Conservation (phyloP, 2,888 invertebrate genomes). For the Drosophila atroscutellata region DNA sequence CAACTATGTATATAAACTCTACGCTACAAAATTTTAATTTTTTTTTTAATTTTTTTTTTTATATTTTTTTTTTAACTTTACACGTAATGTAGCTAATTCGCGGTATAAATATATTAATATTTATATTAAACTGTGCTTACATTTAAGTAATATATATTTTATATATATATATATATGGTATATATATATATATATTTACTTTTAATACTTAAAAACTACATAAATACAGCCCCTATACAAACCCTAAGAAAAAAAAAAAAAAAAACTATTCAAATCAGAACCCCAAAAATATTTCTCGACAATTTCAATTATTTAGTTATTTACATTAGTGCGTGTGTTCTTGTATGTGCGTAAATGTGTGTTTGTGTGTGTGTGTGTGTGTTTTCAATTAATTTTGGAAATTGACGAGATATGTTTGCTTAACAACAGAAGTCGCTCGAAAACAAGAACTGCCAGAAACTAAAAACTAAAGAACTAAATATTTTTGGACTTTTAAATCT, state of each 20-base stretch:
- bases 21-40: slow-evolving; percentile 32
- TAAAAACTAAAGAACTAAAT: background rate
- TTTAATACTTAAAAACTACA: slow-evolving; percentile 41
- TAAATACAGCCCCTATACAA: slow-evolving; percentile 51
- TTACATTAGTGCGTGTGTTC: slow-evolving; percentile 24
- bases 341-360: background rate
- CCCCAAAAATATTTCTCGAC: slow-evolving; percentile 16
- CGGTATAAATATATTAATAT: slow-evolving; percentile 6
- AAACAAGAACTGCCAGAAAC: background rate
- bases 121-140: slow-evolving; percentile 1
- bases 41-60: background rate
- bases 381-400: slow-evolving; percentile 18
- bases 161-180: background rate
- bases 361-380: background rate
- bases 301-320: slow-evolving; percentile 46
- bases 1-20: slow-evolving; percentile 35
- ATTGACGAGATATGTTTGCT: slow-evolving; percentile 21
- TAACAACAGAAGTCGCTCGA: background rate
- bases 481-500: background rate
- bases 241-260: slow-evolving; percentile 19
- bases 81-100: slow-evolving; percentile 31
- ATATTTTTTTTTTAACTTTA: slow-evolving; percentile 31
- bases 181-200: slow-evolving; percentile 1
- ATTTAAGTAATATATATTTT: background rate
- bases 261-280: slow-evolving; percentile 6